These are phyloP conservation scores for Aplodontia rufa DNA, from an alignment of 2,113 vertebrate genomes.

Conservation along the genomic window DNA sequence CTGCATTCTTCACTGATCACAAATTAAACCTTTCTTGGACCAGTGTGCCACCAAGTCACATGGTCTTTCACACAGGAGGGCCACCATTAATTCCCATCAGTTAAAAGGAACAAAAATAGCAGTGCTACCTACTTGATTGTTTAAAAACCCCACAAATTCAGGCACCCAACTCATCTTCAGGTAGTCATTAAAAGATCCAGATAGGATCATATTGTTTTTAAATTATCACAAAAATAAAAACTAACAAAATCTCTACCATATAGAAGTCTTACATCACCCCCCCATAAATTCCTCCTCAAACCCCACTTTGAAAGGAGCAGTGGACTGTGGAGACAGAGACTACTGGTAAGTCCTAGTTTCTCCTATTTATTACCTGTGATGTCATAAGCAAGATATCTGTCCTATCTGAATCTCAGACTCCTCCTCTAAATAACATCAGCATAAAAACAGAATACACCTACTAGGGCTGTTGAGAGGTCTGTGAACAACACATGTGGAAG, in stretches of 20 bases:
- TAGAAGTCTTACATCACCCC: neutral
- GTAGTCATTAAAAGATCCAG: neutral
- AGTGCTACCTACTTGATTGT: neutral
- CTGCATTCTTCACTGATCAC: neutral
- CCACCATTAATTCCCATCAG: neutral
- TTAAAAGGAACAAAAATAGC: neutral
- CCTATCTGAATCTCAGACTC: neutral
- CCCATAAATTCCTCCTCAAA: neutral
- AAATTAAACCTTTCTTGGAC: neutral
- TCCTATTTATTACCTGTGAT: neutral
- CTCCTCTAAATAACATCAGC: neutral
- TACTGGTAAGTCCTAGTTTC: neutral
- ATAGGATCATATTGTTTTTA: neutral
- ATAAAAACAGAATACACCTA: neutral
- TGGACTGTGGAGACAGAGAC: neutral
- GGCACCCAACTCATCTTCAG: neutral
- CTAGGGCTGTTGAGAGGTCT: neutral
- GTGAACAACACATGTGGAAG: neutral
- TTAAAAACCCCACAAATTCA: neutral
- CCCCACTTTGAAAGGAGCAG: neutral
- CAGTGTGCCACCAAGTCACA: rapidly evolving
- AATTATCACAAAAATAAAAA: neutral
- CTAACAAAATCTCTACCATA: neutral
- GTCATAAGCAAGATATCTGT: neutral
- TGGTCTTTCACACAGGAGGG: neutral